phyloP scores from a whole-genome alignment of 2,797 vertebrate species.

The Xenopus petersii region DNA sequence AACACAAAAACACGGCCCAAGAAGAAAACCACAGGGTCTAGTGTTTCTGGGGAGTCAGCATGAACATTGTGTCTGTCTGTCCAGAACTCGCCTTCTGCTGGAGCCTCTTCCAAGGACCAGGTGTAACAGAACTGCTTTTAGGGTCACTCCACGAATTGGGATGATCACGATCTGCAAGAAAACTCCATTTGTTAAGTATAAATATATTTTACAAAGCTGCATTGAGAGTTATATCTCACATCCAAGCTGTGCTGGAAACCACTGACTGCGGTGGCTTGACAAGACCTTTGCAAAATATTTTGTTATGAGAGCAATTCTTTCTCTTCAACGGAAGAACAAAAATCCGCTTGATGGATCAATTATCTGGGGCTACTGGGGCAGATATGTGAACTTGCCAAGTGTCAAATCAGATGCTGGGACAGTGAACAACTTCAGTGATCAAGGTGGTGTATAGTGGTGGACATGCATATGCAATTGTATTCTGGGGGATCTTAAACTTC shows the following conservation, averaged over 20 bases:
- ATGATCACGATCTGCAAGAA: conserved; percentile 40
- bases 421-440: too few relatives aligned
- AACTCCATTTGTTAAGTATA: conserved; percentile 10
- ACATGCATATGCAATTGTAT: too few relatives aligned
- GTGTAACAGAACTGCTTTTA: conserved; percentile 58
- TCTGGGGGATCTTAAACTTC: too few relatives aligned
- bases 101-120: conserved; percentile 53
- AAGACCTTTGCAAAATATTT: neutral
- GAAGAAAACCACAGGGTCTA: conserved; percentile 78
- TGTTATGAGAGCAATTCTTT: neutral
- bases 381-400: too few relatives aligned
- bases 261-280: neutral
- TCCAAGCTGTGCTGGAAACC: conserved; percentile 15
- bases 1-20: conserved; percentile 83
- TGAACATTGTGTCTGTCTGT: conserved; percentile 55
- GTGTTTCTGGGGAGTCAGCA: conserved; percentile 66
- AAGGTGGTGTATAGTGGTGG: too few relatives aligned
- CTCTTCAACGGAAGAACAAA: conserved; percentile 3
- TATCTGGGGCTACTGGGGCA: too few relatives aligned
- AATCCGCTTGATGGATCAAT: neutral
- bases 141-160: conserved; percentile 58
- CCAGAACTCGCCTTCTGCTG: conserved; percentile 54
- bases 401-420: too few relatives aligned
- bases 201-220: conserved; percentile 22
- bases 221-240: conserved; percentile 2